These are phyloP conservation scores for Sminthurides aquaticus DNA, from an alignment of 2,888 invertebrate species.

Conservation along the genomic window DNA sequence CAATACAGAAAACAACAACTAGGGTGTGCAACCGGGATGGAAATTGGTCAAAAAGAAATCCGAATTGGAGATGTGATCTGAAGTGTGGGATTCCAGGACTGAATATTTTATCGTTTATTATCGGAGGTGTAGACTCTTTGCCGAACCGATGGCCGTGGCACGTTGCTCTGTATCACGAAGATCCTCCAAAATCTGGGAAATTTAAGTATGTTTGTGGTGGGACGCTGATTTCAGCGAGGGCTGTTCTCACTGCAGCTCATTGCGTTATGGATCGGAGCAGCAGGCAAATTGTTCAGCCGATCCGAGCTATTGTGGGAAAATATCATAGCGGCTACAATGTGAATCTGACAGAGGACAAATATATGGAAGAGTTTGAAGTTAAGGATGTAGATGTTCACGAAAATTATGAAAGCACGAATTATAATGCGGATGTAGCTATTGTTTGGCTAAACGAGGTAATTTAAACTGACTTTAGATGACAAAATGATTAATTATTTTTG, in stretches of 20 bases:
- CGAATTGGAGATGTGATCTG: conserved; percentile 32
- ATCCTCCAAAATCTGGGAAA: conserved; percentile 31
- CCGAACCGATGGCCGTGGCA: conserved; percentile 27
- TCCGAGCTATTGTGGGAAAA: conserved; percentile 31
- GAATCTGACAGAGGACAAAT: conserved; percentile 19
- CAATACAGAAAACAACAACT: conserved; percentile 8
- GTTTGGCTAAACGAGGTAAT: conserved; percentile 53
- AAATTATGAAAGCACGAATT: conserved; percentile 56
- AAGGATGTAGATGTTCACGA: conserved; percentile 54
- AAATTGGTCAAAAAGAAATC: conserved; percentile 27
- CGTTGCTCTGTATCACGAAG: conserved; percentile 35
- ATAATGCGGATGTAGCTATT: conserved; percentile 70
- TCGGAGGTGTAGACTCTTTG: conserved; percentile 29
- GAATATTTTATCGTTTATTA: conserved; percentile 27
- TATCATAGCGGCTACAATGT: conserved; percentile 29
- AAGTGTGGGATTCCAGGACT: conserved; percentile 33
- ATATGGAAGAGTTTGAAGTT: conserved; percentile 22
- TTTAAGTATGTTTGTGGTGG: conserved; percentile 35
- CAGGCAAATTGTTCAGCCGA: conserved; percentile 18
- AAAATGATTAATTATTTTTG: too few relatives aligned
- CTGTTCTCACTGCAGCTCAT: conserved; percentile 37
- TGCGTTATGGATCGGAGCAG: conserved; percentile 29
- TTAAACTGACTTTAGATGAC: too few relatives aligned
- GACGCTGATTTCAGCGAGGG: conserved; percentile 29
- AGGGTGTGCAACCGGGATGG: conserved; percentile 29